Evolutionary conservation across 2,888 invertebrate species (phyloP), one percentile per base, ranked within the genome.

Genomic region (Drosophila austrosaltans): DNA sequence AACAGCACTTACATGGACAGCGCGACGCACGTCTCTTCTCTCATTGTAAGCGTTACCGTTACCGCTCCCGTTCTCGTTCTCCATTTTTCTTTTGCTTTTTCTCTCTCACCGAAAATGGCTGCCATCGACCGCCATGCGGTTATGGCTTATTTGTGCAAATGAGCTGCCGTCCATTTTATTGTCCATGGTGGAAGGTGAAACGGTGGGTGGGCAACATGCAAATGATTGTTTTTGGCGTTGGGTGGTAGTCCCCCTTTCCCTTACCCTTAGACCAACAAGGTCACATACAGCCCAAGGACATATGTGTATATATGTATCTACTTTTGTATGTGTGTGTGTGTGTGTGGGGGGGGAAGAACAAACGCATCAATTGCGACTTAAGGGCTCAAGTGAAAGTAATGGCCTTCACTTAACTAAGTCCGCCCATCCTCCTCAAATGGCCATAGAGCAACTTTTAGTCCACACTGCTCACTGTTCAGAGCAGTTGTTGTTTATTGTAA

Each of bases 121-220:
- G 67, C 64, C 69, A 66, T 64, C 59, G 44, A 63, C 60, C 66
- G 72, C 70, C 73, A 70, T 73, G 77, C 71, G 86, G 82, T 89
- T 83, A 85, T 85, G 89, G 89, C 78, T 86, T 88, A 72, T 85
- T 85, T 89, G 89, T 89, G 85, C 74, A 85, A 85, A 85, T 85
- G 89, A 89, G 90, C 74, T 79, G 81, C 72, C 83, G 76, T 68
- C 73, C 86, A 76, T 80, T 89, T 79, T 86, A 82, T 87, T 56
- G 76, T 69, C 76, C 76, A 44, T 48, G 48, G 25, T 25, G 48
- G 22, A 25, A 48, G 22, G 48, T 48, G 48, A 25, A 4, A 10
- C 48, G 16, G 25, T 22, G 48, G 48, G 8, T 20, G 44, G 48
- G 76, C 54, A 58, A 76, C 81, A 86, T 86, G 90, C 89, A 89